Conservation (phyloP, 1,140 invertebrate species). For the Copidosoma floridanum region DNA sequence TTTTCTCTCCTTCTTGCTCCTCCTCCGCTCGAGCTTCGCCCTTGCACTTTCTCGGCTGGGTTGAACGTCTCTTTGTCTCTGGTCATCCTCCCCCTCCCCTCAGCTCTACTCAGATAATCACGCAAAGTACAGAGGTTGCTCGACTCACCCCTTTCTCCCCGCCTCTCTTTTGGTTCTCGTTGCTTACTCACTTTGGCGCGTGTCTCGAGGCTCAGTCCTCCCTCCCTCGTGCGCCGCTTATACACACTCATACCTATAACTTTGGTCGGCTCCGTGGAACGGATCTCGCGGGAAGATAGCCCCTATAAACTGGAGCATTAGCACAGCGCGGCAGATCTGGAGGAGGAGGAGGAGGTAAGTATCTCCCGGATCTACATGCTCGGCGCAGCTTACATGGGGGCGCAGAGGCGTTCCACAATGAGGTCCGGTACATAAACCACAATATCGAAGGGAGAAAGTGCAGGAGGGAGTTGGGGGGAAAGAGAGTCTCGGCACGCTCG, state of each 20-base stretch:
- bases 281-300: constrained; percentile 46
- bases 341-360: constrained; percentile 27
- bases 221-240: no score
- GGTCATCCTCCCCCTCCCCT: no score
- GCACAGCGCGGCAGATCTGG: constrained; percentile 41
- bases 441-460: no score
- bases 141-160: constrained; percentile 32
- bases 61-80: no score
- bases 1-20: no score
- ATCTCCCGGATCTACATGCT: constrained; percentile 42
- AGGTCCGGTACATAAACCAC: constrained; percentile 41
- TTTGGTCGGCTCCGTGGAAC: background rate
- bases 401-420: constrained; percentile 40
- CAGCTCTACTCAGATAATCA: no score
- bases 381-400: constrained; percentile 28
- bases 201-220: constrained; percentile 15
- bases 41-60: no score
- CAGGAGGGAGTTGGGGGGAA: no score
- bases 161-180: constrained; percentile 30
- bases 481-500: no score
- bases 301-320: constrained; percentile 55
- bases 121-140: no score
- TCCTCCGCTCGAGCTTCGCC: no score
- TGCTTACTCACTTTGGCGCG: constrained; percentile 7
- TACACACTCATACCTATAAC: background rate